Base-by-base conservation (phyloP, 2,888 invertebrate species). In the Tribolium freemani region DNA sequence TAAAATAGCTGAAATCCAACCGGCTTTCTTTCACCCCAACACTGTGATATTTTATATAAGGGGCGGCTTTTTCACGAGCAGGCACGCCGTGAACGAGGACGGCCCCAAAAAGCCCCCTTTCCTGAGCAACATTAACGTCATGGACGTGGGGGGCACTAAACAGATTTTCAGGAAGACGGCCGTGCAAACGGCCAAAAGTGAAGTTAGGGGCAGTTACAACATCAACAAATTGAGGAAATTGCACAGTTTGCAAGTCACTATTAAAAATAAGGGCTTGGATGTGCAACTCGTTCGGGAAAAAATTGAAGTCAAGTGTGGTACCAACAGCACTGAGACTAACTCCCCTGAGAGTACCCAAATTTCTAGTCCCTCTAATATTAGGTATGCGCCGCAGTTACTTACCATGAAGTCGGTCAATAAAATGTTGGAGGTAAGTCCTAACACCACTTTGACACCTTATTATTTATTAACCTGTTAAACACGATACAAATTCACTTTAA, bases 1-100 rank as follows among this genome's bases (percentile, higher is more conserved):
- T 57, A 92, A 92, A 83, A 85, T 92, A 68, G 88, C 91, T 8
- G 90, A 90, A 77, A 90, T 92, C 81, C 90, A 92, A 48, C 91
- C 93, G 1, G 89, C 89, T 67, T 89, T 91, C 79, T 91, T 94
- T 78, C 90, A 90, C 83, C 88, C 90, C 54, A 92, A 94, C 84
- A 92, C 94, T 51, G 87, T 96, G 79, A 92, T 97, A 79, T 95
- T 97, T 86, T 93, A 94, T 87, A 91, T 97, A 90, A 93, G 93
- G 75, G 96, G 95, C 44, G 96, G 96, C 2, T 94, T 91, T 82
- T 97, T 96, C 84, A 93, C 94, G 45, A 89, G 89, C 76, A 84
- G 87, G 11, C 86, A 87, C 77, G 88, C 87, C 74, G 84, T 88
- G 66, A 77, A 84, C 46, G 83, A 78, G 51, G 83, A 83, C 77